Evolutionary conservation across 2,113 vertebrate genomes (phyloP).

Genomic region (Coryphaenoides rupestris): DNA sequence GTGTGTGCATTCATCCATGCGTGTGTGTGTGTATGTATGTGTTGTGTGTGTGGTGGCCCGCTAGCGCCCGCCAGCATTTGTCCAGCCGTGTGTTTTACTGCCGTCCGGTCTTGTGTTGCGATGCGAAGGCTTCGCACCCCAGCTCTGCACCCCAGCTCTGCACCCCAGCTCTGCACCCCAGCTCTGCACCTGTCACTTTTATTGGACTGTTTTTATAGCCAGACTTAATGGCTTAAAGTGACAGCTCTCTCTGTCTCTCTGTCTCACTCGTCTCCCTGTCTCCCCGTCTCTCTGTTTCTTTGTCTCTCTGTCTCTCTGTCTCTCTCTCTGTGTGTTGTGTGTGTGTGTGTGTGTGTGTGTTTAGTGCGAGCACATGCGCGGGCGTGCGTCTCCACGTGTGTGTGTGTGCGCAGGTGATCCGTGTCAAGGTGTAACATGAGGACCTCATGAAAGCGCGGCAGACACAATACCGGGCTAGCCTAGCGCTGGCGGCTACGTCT

Average conservation of each 20-base stretch:
- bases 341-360: constrained; percentile 15
- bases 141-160: too few relatives aligned
- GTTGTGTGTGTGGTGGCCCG: constrained; percentile 28
- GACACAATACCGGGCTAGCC: constrained; percentile 58
- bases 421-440: constrained; percentile 64
- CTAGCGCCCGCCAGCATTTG: constrained; percentile 64
- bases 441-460: constrained; percentile 55
- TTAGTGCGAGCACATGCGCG: constrained; percentile 1
- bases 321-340: constrained; percentile 5
- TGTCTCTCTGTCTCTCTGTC: background rate
- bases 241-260: constrained; percentile 46
- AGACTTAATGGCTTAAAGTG: constrained; percentile 77
- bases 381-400: background rate
- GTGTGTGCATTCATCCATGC: constrained; percentile 19
- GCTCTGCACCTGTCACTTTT: constrained; percentile 82
- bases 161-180: too few relatives aligned
- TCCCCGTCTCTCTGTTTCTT: background rate
- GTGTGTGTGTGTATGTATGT: constrained; percentile 2
- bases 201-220: constrained; percentile 71
- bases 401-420: constrained; percentile 34
- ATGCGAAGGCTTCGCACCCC: constrained; percentile 69
- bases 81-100: constrained; percentile 72
- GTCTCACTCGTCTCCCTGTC: constrained; percentile 26
- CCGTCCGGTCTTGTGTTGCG: constrained; percentile 69
- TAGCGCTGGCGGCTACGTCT: too few relatives aligned